These are phyloP conservation scores for Mus spretus DNA, from an alignment of 2,797 vertebrate species.

Conservation along the genomic window DNA sequence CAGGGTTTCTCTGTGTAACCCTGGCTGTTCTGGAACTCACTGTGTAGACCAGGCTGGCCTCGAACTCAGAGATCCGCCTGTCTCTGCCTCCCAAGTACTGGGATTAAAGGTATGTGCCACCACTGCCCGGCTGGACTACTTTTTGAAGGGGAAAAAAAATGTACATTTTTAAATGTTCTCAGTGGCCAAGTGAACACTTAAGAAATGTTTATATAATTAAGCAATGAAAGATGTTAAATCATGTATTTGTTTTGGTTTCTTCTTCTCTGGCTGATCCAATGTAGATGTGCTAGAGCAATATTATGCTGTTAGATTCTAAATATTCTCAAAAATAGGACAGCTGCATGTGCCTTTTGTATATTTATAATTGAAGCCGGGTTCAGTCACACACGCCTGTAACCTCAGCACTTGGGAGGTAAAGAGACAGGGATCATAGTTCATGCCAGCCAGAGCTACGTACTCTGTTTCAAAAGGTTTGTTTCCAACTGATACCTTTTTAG, in stretches of 20 bases:
- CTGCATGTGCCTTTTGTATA: slow-evolving; percentile 19
- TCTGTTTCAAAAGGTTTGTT: not conserved
- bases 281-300: slow-evolving; percentile 44
- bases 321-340: slow-evolving; percentile 63
- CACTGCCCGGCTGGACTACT: too few species aligned
- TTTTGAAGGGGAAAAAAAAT: slow-evolving; percentile 44
- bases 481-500: slow-evolving; percentile 26
- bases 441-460: not conserved
- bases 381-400: not conserved
- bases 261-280: slow-evolving; percentile 35
- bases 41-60: too few species aligned
- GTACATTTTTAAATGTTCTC: slow-evolving; percentile 20
- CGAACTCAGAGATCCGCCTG: too few species aligned
- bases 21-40: too few species aligned
- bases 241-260: slow-evolving; percentile 53
- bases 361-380: not conserved
- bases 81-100: too few species aligned
- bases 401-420: not conserved
- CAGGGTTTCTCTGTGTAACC: too few species aligned
- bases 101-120: too few species aligned
- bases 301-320: slow-evolving; percentile 15
- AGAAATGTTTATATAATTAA: slow-evolving; percentile 63
- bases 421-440: not conserved
- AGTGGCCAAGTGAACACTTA: slow-evolving; percentile 9
- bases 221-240: slow-evolving; percentile 35